These are phyloP conservation scores for Blennius ocellaris DNA, from an alignment of 2,113 vertebrate species.

Conservation along the genomic window DNA sequence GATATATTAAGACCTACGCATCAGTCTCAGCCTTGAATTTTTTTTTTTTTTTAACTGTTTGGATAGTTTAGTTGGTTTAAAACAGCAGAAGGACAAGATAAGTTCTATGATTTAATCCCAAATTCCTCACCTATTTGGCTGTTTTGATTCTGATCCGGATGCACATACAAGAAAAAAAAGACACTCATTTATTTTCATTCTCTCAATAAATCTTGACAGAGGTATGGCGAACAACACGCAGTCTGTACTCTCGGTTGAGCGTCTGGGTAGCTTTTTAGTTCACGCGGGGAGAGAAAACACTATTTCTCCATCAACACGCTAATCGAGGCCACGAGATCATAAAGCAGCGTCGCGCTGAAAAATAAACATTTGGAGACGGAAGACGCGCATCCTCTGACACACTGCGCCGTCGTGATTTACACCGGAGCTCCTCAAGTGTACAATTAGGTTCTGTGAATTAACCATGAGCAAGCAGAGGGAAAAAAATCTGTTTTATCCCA, in stretches of 20 bases:
- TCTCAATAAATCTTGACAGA: slow-evolving; percentile 12
- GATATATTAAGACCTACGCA: too few relatives aligned
- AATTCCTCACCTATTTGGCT: background rate
- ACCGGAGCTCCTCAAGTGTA: slow-evolving; percentile 55
- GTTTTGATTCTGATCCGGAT: background rate
- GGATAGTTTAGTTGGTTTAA: too few relatives aligned
- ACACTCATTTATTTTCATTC: background rate
- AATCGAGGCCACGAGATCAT: slow-evolving; percentile 44
- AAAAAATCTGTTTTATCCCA: too few relatives aligned
- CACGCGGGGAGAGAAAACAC: background rate
- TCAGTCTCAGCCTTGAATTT: too few relatives aligned
- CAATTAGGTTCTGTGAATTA: slow-evolving; percentile 68
- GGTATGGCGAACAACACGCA: background rate
- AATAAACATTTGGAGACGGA: slow-evolving; percentile 43
- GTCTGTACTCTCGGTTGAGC: slow-evolving; percentile 6
- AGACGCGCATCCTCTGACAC: slow-evolving; percentile 21
- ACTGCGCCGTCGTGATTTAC: slow-evolving; percentile 65
- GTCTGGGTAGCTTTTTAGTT: slow-evolving; percentile 42
- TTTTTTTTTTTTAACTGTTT: too few relatives aligned
- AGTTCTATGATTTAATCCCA: background rate
- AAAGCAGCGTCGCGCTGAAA: slow-evolving; percentile 40
- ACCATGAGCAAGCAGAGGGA: too few relatives aligned
- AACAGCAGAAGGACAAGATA: background rate
- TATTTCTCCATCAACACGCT: slow-evolving; percentile 42
- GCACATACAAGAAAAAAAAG: background rate